Conservation (phyloP, 2,797 vertebrate species). For the Eulemur coronatus region DNA sequence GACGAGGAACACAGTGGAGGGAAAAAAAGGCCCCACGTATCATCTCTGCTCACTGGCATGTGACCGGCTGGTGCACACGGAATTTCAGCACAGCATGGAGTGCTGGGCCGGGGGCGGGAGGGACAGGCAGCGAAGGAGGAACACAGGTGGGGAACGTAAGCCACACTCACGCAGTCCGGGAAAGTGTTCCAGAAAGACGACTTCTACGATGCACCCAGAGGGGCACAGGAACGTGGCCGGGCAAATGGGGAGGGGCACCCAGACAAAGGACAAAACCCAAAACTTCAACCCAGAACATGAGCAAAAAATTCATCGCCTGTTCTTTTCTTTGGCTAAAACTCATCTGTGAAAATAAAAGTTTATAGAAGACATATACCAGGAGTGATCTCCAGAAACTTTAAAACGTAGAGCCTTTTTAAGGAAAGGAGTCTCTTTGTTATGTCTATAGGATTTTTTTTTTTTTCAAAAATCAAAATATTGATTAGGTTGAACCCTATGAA, state of each 20-base stretch:
- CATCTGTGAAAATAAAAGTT: too few species aligned
- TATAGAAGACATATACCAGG: neutral
- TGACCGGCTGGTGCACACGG: neutral
- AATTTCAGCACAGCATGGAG: neutral
- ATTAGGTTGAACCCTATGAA: neutral
- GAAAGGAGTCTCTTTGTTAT: neutral
- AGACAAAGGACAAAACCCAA: fast-evolving
- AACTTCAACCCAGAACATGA: too few species aligned
- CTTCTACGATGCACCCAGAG: fast-evolving
- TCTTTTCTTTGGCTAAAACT: neutral
- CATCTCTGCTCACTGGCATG: fast-evolving
- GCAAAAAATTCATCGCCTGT: fast-evolving
- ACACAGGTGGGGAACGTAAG: fast-evolving
- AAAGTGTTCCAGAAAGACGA: neutral
- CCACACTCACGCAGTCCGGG: fast-evolving
- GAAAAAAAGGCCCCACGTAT: fast-evolving
- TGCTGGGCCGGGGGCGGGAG: fast-evolving
- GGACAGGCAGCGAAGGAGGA: neutral
- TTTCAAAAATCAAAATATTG: too few species aligned
- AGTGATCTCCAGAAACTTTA: neutral
- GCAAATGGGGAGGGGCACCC: neutral
- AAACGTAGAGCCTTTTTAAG: neutral
- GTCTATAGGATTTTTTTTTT: too few species aligned
- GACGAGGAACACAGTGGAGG: neutral
- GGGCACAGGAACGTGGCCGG: fast-evolving